Percentiles rank a stretch among this genome's conserved stretches.
These are phyloP conservation scores for Enteromius afrohamiltoni DNA, from an alignment of 2,797 vertebrate genomes.

Conservation along the genomic window DNA sequence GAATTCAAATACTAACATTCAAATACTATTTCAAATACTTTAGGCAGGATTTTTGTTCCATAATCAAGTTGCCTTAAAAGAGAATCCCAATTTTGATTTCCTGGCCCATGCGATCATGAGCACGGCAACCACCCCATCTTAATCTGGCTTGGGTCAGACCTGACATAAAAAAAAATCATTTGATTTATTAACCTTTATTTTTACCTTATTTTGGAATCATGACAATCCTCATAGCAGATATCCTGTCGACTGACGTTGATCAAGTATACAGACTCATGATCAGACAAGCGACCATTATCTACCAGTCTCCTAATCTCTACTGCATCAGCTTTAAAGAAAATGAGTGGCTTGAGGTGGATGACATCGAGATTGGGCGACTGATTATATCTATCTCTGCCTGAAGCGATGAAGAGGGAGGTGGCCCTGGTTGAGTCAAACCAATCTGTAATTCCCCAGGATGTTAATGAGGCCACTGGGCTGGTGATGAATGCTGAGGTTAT, in stretches of 20 bases:
- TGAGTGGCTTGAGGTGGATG: slow-evolving; percentile 22
- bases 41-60: too few relatives aligned
- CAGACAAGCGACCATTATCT: slow-evolving; percentile 14
- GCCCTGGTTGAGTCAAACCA: slow-evolving; percentile 52
- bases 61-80: too few relatives aligned
- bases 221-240: slow-evolving; percentile 15
- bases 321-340: slow-evolving; percentile 16
- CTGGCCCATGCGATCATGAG: too few relatives aligned
- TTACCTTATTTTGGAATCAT: not conserved
- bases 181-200: not conserved
- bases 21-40: too few relatives aligned
- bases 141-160: too few relatives aligned
- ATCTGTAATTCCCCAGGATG: slow-evolving; percentile 61
- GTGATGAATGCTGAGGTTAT: slow-evolving; percentile 61
- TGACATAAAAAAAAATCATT: too few relatives aligned
- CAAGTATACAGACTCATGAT: slow-evolving; percentile 22
- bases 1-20: too few relatives aligned
- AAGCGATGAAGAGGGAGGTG: slow-evolving; percentile 42
- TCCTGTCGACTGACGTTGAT: not conserved
- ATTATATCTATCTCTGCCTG: slow-evolving; percentile 38
- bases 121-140: too few relatives aligned
- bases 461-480: slow-evolving; percentile 59
- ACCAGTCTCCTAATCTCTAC: slow-evolving; percentile 16
- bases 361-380: slow-evolving; percentile 16
- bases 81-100: too few relatives aligned